phyloP scores from a whole-genome alignment of 2,113 vertebrate genomes.

The Leucoraja erinaceus region DNA sequence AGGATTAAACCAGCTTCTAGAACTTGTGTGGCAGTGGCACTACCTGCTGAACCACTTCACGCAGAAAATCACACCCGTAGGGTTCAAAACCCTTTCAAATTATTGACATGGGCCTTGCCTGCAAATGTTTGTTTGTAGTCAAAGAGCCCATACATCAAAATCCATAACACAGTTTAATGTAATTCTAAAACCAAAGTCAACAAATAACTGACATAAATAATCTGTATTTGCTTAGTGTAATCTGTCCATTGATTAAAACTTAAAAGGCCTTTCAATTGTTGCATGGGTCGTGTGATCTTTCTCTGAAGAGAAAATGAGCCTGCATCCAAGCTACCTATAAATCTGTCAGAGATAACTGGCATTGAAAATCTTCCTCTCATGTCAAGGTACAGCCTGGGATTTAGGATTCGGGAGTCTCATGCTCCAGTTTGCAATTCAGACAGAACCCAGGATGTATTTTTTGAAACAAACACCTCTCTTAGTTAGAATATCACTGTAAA shows the following conservation, averaged over 20 bases:
- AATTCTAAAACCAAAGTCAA: background rate
- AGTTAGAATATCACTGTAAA: background rate
- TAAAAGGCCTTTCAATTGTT: conserved; percentile 14
- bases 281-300: conserved; percentile 7
- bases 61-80: background rate
- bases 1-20: too few species aligned
- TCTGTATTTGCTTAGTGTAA: conserved; percentile 28
- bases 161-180: background rate
- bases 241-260: background rate
- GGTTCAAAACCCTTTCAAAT: background rate
- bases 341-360: background rate
- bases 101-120: too few species aligned
- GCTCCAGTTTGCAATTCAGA: background rate
- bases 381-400: background rate
- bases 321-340: conserved; percentile 1
- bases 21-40: too few species aligned
- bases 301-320: background rate
- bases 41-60: too few species aligned
- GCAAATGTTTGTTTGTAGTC: background rate
- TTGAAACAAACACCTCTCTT: background rate
- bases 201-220: background rate
- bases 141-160: background rate
- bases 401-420: background rate
- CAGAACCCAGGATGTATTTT: background rate
- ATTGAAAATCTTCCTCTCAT: background rate